Base-by-base conservation (phyloP, 2,797 vertebrate genomes). In the Orientallactaga sibirica region DNA sequence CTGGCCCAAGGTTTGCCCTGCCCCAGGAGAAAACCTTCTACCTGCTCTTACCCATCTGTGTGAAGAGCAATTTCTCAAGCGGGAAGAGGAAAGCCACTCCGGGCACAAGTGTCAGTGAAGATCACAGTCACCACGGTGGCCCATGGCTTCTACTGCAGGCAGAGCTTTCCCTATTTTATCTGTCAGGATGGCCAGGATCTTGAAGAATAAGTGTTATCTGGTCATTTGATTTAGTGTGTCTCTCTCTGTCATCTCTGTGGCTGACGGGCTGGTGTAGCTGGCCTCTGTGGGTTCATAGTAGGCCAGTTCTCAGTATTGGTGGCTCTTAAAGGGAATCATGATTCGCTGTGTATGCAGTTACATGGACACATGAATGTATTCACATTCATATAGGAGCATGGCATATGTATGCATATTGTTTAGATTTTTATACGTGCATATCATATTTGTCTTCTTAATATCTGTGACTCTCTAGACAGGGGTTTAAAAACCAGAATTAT, bases 241-340 rank as follows among this genome's bases (percentile, higher is more conserved):
- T n/a, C 67, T 89, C 88, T 82, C 62, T 89, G 74, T 81, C 70
- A 78, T 61, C 77, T 29, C 33, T 85, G 61, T 19, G 84, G 70
- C 61, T 94, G 74, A 74, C 24, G 70, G 91, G 41, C 7, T 85
- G 29, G 43, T 80, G 11, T 77, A 48, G 58, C 10, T 0, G 10
- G 78, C 48, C 68, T 87, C 85, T 83, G 20, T n/a, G 41, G 66
- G 58, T 76, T 96, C 94, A 52, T 12, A 37, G 37, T 2, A 41
- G 73, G 58, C 33, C 81, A 76, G 12, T 77, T 81, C 22, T 91
- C 71, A 79, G 22, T 78, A 16, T 22, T 74, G 80, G 22, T 77
- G 9, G 2, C 5, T 67, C 61, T 78, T 70, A 70, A 55, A 92
- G 48, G 5, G 74, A 78, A 33, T 80, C 33, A 25, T 55, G 29